Percentiles rank a stretch among this genome's conserved stretches.
These are phyloP conservation scores for Setophaga coronata DNA, from an alignment of 2,113 vertebrate species.

Conservation along the genomic window DNA sequence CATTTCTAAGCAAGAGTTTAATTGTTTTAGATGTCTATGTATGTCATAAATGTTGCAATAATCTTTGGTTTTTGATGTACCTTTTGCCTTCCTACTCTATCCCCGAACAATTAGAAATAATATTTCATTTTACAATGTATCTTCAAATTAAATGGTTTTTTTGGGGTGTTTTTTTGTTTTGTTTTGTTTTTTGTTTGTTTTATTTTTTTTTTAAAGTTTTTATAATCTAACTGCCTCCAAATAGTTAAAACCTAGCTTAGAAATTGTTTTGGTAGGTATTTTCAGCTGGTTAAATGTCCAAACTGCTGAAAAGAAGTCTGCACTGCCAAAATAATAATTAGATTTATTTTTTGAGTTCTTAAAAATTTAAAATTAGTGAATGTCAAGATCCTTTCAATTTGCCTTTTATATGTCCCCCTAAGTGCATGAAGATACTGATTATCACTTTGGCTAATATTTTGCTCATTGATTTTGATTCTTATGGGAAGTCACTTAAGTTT, in stretches of 20 bases:
- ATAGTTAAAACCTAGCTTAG: neutral
- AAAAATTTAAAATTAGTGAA: neutral
- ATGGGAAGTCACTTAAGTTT: neutral
- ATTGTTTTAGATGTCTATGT: neutral
- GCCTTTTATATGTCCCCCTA: neutral
- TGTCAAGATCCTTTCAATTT: neutral
- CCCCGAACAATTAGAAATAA: neutral
- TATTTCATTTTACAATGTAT: neutral
- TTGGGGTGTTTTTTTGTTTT: no score
- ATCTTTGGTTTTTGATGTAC: neutral
- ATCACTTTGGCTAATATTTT: neutral
- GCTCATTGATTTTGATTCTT: neutral
- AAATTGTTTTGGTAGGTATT: neutral
- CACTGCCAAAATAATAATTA: neutral
- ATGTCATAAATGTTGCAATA: neutral
- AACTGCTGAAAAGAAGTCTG: neutral
- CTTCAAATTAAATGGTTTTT: neutral
- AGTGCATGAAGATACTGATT: neutral
- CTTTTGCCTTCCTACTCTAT: neutral
- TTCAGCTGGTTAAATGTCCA: neutral
- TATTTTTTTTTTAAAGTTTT: neutral
- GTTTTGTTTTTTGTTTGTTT: neutral
- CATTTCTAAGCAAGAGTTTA: neutral
- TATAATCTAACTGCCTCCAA: neutral
- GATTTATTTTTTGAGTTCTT: neutral